Percentiles rank a stretch among this genome's conserved stretches.
phyloP scores from a whole-genome alignment of 2,797 vertebrate species.

The Pampus argenteus region DNA sequence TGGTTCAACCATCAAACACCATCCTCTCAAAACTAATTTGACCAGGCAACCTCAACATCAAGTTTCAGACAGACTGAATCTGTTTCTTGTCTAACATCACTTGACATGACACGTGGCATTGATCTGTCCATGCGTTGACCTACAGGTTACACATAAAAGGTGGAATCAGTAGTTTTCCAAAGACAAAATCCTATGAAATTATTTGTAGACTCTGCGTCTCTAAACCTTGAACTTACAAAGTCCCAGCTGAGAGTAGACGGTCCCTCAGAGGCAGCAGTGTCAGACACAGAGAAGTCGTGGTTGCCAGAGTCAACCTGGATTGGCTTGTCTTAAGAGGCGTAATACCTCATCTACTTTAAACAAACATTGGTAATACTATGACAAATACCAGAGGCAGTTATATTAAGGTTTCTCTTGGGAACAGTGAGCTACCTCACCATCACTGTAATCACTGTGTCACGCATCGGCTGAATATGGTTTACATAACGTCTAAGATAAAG shows the following conservation, averaged over 20 bases:
- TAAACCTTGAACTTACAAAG: constrained; percentile 12
- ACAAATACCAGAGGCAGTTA: neutral
- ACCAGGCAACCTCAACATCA: constrained; percentile 9
- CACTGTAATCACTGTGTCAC: neutral
- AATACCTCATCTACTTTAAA: constrained; percentile 21
- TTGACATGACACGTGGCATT: constrained; percentile 16
- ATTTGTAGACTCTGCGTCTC: constrained; percentile 5
- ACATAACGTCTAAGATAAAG: neutral
- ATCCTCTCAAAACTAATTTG: neutral
- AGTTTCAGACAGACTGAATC: neutral
- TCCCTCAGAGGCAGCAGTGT: constrained; percentile 11
- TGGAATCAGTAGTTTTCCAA: neutral
- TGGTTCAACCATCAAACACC: neutral
- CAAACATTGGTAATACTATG: neutral
- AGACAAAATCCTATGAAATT: constrained; percentile 18
- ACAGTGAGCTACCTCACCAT: neutral
- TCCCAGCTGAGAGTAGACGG: neutral
- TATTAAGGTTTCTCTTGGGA: constrained; percentile 26
- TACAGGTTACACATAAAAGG: constrained; percentile 28
- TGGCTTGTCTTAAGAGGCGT: constrained; percentile 38
- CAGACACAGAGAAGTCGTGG: constrained; percentile 26
- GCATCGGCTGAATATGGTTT: neutral
- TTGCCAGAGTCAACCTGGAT: constrained; percentile 45
- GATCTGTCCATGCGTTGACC: constrained; percentile 24
- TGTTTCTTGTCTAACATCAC: constrained; percentile 36